phyloP scores from a whole-genome alignment of 2,888 invertebrate species.

The Hydraecia micacea region DNA sequence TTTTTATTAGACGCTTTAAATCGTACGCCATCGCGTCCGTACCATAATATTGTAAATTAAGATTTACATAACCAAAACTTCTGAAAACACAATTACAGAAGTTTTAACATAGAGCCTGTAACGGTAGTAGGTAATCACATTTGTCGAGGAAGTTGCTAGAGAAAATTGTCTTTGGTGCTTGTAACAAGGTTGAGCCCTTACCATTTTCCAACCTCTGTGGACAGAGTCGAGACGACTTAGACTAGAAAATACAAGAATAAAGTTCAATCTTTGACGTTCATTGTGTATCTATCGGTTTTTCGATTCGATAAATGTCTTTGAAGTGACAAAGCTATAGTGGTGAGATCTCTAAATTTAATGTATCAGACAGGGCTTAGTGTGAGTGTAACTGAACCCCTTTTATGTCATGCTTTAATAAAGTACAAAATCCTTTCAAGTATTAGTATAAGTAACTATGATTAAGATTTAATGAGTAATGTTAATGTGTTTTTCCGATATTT shows the following conservation, averaged over 20 bases:
- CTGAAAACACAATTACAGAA: conserved; percentile 87
- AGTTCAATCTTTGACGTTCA: conserved; percentile 41
- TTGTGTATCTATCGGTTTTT: conserved; percentile 38
- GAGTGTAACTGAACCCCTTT: not conserved
- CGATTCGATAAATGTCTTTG: conserved; percentile 38
- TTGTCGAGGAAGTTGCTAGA: conserved; percentile 82
- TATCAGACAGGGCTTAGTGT: not conserved
- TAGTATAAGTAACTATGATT: not conserved
- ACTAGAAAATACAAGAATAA: conserved; percentile 53
- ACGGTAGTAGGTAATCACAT: conserved; percentile 85
- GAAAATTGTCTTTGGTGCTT: conserved; percentile 85
- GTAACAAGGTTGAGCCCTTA: conserved; percentile 80
- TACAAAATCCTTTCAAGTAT: not conserved
- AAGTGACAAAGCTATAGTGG: conserved; percentile 16
- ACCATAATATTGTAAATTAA: conserved; percentile 81
- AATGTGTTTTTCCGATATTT: not conserved
- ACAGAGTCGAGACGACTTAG: conserved; percentile 51
- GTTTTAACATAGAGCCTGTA: conserved; percentile 85
- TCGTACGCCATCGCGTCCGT: conserved; percentile 67
- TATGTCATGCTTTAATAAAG: not conserved
- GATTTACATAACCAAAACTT: conserved; percentile 86
- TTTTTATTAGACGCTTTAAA: conserved; percentile 61
- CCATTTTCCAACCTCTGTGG: conserved; percentile 65
- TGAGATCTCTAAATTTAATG: conserved; percentile 10
- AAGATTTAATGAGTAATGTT: not conserved